Evolutionary conservation across 2,888 invertebrate genomes (phyloP), one percentile per base, ranked within the genome.

Genomic region (Prosapia bicincta): DNA sequence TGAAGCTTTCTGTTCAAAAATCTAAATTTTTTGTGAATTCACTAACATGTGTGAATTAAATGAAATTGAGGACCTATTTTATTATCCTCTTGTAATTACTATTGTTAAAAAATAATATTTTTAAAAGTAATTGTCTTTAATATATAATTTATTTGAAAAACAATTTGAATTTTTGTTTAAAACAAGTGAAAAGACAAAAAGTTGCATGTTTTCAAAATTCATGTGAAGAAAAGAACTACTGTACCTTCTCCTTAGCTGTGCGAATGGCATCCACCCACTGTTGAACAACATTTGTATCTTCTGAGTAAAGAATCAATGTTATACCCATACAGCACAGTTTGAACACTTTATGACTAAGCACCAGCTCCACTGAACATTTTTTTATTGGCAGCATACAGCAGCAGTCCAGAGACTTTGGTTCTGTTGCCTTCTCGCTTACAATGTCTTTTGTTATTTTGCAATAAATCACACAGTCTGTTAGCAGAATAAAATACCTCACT

Each of bases 401-500:
- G 79, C 92, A 90, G 80, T 88, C 88, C 6, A 92, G 82, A 0
- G 90, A 89, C 81, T 26, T 26, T 2, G 67, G 67, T 15, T 67
- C 26, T 1, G 26, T 26, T 15, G 67, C 15, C 1, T 25, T 10
- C n/a, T 67, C 26, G 25, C n/a, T 13, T 66, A 9, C n/a, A 26
- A 67, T 26, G 13, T n/a, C 5, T 26, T 26, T 15, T 67, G 26
- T 67, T 67, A 67, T 26, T 85, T 92, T 93, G 81, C 92, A 92
- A 82, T 92, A 92, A 83, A 94, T 86, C 67, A 94, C 86, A 80
- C 92, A 90, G 82, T 94, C 94, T 20, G 89, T 92, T 85, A 92
- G 89, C 20, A 93, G 86, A 79, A 93, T 88, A 78, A 92, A 90
- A 82, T 92, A 91, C 7, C 92, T 85, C 80, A 88, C 89, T 85